Base-by-base conservation (phyloP, 2,113 vertebrate species). In the Ibidorhyncha struthersii region DNA sequence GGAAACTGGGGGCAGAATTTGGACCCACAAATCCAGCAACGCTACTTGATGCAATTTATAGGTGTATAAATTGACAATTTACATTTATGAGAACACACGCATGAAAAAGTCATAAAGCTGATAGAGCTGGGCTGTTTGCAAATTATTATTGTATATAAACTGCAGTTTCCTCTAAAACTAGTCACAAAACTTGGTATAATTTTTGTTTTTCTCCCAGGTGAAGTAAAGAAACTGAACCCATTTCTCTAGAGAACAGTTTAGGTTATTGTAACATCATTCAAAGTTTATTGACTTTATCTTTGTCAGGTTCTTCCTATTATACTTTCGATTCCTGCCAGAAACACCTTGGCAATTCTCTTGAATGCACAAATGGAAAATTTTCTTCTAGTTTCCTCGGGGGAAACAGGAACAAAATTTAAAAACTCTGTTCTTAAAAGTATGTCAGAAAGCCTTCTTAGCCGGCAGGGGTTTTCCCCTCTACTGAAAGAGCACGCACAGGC, bases 181-280 rank as follows among this genome's bases (percentile, higher is more conserved):
- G 13, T 52, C 80, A 62, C 15, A 22, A 47, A 84, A 47, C 21
- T 62, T 34, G 86, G 52, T 86, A 59, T 59, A 32, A 29, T 20
- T 82, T 96, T 91, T 94, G n/a, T 27, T 62, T 95, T 93, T 91
- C 62, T 97, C 77, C 91, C 41, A 58, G 36, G 83, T 93, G 94
- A 82, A 84, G 66, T 58, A 96, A 93, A 87, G 90, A 86, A 45
- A 90, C 89, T 26, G 27, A 92, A 27, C 61, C 90, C 32, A 4
- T 90, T 89, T 73, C 93, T 93, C 86, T 90, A 82, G 58, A 96
- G 73, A 93, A 95, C 79, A 82, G 77, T 92, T 96, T 95, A 96
- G 95, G 86, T 97, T 79, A 66, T 10, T 38, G 3, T 61, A 36
- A 29, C 18, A 55, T 21, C 40, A 38, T 40, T 85, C 52, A 91